Conservation (phyloP, 2,797 vertebrate genomes). For the Semotilus atromaculatus region DNA sequence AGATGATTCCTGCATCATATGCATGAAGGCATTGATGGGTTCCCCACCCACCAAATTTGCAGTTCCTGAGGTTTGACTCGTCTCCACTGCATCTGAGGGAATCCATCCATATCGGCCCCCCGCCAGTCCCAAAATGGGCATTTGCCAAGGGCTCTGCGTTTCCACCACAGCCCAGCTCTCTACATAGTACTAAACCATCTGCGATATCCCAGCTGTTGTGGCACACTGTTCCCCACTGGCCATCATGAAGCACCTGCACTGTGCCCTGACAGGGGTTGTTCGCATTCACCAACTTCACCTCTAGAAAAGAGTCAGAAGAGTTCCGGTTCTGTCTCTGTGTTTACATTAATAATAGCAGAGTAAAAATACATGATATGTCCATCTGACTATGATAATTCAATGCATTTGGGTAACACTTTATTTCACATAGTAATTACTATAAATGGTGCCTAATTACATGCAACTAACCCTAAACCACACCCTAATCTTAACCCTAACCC, state of each 20-base stretch:
- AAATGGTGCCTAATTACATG: too few species aligned
- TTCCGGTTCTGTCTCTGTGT: background rate
- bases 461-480: too few species aligned
- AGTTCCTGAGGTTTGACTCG: conserved; percentile 22
- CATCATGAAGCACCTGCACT: conserved; percentile 29
- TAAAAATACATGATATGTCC: background rate
- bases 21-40: conserved; percentile 16
- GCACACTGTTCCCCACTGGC: conserved; percentile 52
- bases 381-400: background rate
- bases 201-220: conserved; percentile 58
- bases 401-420: too few species aligned
- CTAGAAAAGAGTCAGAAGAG: conserved; percentile 5
- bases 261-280: conserved; percentile 19
- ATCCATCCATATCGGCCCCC: conserved; percentile 40
- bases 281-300: conserved; percentile 15
- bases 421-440: too few species aligned
- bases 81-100: conserved; percentile 8
- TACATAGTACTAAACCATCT: conserved; percentile 57
- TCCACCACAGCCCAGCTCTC: conserved; percentile 65
- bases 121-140: background rate
- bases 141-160: background rate
- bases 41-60: conserved; percentile 27
- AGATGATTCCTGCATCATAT: conserved; percentile 36
- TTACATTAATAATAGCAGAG: background rate
- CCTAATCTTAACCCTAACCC: too few species aligned